A percentile compares a stretch with the other conserved stretches of the same genome.
phyloP scores from a whole-genome alignment of 2,888 invertebrate genomes.

The Dicyrtoma fusca region DNA sequence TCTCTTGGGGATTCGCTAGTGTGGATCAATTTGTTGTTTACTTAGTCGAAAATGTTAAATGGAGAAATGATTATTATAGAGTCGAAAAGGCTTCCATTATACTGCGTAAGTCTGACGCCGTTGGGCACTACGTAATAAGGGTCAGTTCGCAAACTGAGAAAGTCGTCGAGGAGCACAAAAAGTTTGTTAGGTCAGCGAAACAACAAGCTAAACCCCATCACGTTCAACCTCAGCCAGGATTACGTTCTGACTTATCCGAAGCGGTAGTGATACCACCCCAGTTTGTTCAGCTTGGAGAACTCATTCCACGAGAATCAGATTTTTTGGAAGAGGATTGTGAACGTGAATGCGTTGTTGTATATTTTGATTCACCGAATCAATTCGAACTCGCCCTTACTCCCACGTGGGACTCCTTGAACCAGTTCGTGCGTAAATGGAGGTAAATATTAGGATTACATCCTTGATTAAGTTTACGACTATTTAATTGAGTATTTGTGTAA shows the following conservation, averaged over 20 bases:
- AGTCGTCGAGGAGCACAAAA: neutral
- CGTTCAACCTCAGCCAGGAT: constrained; percentile 1
- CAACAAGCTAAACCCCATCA: neutral
- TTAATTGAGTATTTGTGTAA: neutral
- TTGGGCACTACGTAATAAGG: constrained; percentile 18
- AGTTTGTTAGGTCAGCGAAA: neutral
- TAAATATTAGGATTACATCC: neutral
- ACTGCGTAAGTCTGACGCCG: neutral
- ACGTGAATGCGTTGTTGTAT: constrained; percentile 14
- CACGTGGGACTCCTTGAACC: neutral
- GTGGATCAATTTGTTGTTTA: constrained; percentile 29
- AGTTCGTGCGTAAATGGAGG: constrained; percentile 16
- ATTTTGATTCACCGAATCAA: constrained; percentile 13
- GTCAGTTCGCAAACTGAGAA: neutral
- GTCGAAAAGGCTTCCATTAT: constrained; percentile 6
- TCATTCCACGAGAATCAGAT: constrained; percentile 6
- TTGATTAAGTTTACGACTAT: neutral
- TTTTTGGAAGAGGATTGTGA: neutral
- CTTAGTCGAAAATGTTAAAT: constrained; percentile 27
- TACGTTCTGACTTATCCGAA: neutral
- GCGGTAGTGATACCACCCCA: constrained; percentile 4
- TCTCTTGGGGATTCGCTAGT: constrained; percentile 27
- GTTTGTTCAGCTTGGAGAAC: constrained; percentile 13
- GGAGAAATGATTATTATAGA: constrained; percentile 24
- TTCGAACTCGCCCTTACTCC: constrained; percentile 17